These are phyloP conservation scores for Myzus persicae DNA, from an alignment of 1,140 invertebrate genomes.

Conservation along the genomic window DNA sequence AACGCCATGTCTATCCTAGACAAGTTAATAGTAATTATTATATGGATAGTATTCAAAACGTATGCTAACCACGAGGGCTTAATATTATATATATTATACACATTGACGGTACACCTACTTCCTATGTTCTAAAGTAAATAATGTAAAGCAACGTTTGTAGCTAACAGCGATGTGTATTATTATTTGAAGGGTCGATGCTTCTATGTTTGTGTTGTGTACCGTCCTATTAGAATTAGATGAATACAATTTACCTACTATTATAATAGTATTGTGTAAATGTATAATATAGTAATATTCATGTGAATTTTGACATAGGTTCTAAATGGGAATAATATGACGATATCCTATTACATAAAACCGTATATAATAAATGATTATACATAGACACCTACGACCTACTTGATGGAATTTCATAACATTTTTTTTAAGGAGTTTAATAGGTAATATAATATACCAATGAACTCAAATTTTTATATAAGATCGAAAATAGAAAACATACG, in stretches of 20 bases:
- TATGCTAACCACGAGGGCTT: not conserved
- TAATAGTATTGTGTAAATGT: not conserved
- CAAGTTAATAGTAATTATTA: not conserved
- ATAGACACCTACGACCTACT: no score
- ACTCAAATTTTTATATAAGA: not conserved
- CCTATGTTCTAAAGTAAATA: constrained; percentile 26
- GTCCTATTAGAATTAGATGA: not conserved
- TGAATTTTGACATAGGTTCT: not conserved
- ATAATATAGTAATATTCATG: not conserved
- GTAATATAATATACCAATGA: no score
- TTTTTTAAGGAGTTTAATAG: no score
- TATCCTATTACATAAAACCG: not conserved
- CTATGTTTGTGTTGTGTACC: not conserved
- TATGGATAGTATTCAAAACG: not conserved
- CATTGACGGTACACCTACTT: not conserved
- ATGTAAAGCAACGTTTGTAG: not conserved
- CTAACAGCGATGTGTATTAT: not conserved
- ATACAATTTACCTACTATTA: not conserved
- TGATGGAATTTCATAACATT: no score
- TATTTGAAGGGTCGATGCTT: not conserved
- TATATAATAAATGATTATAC: no score
- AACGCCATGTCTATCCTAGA: constrained; percentile 33
- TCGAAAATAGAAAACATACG: not conserved
- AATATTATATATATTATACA: not conserved
- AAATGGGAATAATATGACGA: not conserved